Conservation (phyloP, 2,888 invertebrate genomes). For the Parnassius apollo region DNA sequence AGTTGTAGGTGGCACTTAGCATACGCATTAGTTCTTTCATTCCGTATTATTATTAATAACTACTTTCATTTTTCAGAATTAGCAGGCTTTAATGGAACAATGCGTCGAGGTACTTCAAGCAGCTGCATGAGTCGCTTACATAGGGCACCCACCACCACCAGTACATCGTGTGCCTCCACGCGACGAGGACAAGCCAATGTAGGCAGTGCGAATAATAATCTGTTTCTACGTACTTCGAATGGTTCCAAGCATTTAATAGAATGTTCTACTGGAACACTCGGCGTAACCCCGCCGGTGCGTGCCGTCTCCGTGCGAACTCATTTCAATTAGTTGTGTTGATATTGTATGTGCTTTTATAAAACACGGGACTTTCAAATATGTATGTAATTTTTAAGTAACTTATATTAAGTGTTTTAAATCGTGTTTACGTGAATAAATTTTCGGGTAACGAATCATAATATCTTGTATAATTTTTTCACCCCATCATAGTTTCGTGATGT, state of each 20-base stretch:
- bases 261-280: conserved; percentile 8
- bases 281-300: conserved; percentile 44
- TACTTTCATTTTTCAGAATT: conserved; percentile 46
- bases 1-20: no score
- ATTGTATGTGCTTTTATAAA: not conserved
- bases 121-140: conserved; percentile 56
- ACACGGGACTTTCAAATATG: not conserved
- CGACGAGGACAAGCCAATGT: conserved; percentile 38
- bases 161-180: conserved; percentile 54
- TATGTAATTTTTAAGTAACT: not conserved
- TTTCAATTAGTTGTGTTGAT: conserved; percentile 41
- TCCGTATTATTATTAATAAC: no score
- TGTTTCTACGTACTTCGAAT: conserved; percentile 32
- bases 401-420: no score
- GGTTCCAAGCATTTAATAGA: conserved; percentile 13
- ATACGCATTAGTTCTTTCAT: no score
- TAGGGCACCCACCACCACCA: conserved; percentile 56
- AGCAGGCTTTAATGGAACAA: conserved; percentile 58
- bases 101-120: conserved; percentile 57
- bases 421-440: no score
- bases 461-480: no score
- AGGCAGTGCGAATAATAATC: conserved; percentile 26
- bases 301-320: conserved; percentile 58
- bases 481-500: no score
- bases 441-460: no score